Percentiles rank a stretch among this genome's conserved stretches.
phyloP scores from a whole-genome alignment of 2,797 vertebrate genomes.

The Melanotaenia nigrans region DNA sequence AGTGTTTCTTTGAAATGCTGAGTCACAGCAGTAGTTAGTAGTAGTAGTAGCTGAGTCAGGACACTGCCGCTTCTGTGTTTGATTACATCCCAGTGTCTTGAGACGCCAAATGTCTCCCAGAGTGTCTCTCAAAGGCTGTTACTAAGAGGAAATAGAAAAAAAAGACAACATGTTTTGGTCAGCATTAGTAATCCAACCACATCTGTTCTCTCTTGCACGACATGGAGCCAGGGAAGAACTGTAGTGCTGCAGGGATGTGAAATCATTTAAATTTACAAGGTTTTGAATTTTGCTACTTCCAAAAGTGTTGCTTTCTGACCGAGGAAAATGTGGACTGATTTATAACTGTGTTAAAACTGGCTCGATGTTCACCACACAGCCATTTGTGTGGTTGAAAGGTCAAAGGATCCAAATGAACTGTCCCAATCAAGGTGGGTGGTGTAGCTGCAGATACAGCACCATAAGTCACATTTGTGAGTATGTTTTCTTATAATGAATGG shows the following conservation, averaged over 20 bases:
- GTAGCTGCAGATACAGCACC: constrained; percentile 29
- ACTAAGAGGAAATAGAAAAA: constrained; percentile 53
- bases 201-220: constrained; percentile 63
- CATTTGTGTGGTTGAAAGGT: constrained; percentile 34
- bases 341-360: constrained; percentile 32
- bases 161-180: constrained; percentile 68
- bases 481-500: constrained; percentile 41
- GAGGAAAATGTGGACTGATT: constrained; percentile 49
- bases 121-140: constrained; percentile 63
- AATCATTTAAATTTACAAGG: constrained; percentile 59
- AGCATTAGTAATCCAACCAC: constrained; percentile 70
- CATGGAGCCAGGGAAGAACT: constrained; percentile 32
- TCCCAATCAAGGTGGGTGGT: constrained; percentile 55
- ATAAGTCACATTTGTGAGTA: constrained; percentile 29
- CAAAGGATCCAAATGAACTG: constrained; percentile 30
- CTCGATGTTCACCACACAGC: constrained; percentile 9
- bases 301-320: constrained; percentile 43
- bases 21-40: constrained; percentile 68
- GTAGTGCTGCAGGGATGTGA: constrained; percentile 24
- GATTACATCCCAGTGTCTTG: constrained; percentile 63
- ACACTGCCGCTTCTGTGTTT: constrained; percentile 61
- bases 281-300: constrained; percentile 34
- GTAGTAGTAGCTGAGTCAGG: constrained; percentile 73
- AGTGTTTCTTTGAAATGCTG: constrained; percentile 60
- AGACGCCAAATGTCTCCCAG: constrained; percentile 65